These are phyloP conservation scores for Cephus cinctus DNA, from an alignment of 1,140 invertebrate genomes.

Conservation along the genomic window DNA sequence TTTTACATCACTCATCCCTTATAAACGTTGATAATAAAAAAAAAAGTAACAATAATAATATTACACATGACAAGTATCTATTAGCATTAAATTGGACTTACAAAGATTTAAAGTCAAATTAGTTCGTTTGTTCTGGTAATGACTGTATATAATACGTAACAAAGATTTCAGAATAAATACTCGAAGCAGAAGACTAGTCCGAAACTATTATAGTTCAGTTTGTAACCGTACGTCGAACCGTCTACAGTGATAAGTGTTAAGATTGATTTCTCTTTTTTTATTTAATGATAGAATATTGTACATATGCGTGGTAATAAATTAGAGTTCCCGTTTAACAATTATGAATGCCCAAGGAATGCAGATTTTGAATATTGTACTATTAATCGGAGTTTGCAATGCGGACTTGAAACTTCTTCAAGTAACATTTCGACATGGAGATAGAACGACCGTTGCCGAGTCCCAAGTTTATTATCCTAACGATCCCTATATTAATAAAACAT, in stretches of 20 bases:
- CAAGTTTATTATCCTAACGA: conserved; percentile 27
- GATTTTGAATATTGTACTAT: not conserved
- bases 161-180: too few relatives aligned
- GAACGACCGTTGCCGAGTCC: conserved; percentile 39
- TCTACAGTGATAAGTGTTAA: not conserved
- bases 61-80: too few relatives aligned
- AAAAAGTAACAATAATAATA: too few relatives aligned
- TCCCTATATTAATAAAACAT: conserved; percentile 26
- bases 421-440: conserved; percentile 28
- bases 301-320: not conserved
- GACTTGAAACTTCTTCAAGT: not conserved
- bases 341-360: not conserved
- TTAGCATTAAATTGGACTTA: too few relatives aligned
- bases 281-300: not conserved
- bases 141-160: too few relatives aligned
- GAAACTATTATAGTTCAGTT: not conserved
- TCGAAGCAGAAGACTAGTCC: too few relatives aligned
- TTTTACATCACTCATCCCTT: too few relatives aligned
- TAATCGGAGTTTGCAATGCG: not conserved
- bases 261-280: not conserved
- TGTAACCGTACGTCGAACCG: not conserved
- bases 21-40: too few relatives aligned
- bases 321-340: not conserved
- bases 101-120: too few relatives aligned
- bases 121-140: too few relatives aligned